Evolutionary conservation across 2,797 vertebrate genomes (phyloP).

Genomic region (Carduelis carduelis): DNA sequence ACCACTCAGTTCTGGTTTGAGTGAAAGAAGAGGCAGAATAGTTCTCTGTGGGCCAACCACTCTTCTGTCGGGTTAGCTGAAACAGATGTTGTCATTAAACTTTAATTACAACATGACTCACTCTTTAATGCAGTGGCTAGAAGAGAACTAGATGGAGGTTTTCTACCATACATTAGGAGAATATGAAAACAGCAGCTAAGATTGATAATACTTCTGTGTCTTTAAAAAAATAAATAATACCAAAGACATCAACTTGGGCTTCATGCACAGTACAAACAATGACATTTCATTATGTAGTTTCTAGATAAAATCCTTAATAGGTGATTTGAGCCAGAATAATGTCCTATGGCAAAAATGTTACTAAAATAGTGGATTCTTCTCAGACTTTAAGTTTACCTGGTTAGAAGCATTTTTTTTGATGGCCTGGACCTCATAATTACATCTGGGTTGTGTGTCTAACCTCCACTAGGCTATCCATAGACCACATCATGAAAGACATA

Average conservation of each 20-base stretch:
- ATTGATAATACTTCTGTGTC: neutral
- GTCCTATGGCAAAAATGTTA: neutral
- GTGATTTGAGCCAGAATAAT: neutral
- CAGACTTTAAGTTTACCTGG: neutral
- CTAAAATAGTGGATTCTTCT: neutral
- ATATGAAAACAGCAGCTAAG: neutral
- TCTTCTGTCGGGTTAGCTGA: neutral
- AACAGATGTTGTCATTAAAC: constrained; percentile 53
- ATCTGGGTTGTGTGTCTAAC: neutral
- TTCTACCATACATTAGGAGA: neutral
- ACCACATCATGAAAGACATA: neutral
- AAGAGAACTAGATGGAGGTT: neutral
- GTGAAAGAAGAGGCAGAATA: neutral
- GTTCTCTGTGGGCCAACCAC: neutral
- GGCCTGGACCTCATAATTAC: neutral
- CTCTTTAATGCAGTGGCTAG: neutral
- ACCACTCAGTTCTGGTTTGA: neutral
- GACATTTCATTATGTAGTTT: neutral
- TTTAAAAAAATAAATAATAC: neutral
- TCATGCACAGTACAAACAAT: neutral
- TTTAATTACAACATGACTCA: constrained; percentile 30
- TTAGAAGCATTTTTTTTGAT: neutral
- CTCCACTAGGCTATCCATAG: neutral
- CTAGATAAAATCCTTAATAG: neutral
- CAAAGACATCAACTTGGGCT: neutral